Evolutionary conservation across 2,888 invertebrate genomes (phyloP).

Genomic region (Diaphora mendica): DNA sequence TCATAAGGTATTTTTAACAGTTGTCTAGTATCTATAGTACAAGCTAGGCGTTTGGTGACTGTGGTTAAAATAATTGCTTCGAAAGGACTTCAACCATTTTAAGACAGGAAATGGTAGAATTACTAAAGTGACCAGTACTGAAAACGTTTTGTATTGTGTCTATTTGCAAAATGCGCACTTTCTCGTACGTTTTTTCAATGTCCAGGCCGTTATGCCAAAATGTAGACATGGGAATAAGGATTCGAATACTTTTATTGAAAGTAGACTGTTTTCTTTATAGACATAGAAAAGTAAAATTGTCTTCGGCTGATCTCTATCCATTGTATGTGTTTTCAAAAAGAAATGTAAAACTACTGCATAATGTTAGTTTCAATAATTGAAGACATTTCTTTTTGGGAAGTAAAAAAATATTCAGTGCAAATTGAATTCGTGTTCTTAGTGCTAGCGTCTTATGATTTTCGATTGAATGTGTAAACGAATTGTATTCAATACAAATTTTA

Average conservation of each 20-base stretch:
- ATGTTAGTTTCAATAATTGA: neutral
- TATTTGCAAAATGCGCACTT: slow-evolving; percentile 51
- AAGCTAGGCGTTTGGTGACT: too few relatives aligned
- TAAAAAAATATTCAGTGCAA: neutral
- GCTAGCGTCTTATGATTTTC: neutral
- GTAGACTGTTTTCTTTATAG: slow-evolving; percentile 26
- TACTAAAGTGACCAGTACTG: slow-evolving; percentile 27
- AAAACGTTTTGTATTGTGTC: slow-evolving; percentile 57
- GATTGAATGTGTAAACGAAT: neutral
- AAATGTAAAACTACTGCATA: neutral
- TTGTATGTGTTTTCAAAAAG: neutral
- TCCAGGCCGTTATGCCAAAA: slow-evolving; percentile 36
- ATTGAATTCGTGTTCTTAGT: neutral
- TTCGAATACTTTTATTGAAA: slow-evolving; percentile 24
- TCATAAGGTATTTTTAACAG: too few relatives aligned
- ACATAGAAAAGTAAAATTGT: slow-evolving; percentile 20
- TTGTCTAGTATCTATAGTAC: too few relatives aligned
- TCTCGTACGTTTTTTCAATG: slow-evolving; percentile 53
- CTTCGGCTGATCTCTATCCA: slow-evolving; percentile 5
- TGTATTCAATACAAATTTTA: neutral
- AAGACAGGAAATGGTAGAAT: slow-evolving; percentile 39
- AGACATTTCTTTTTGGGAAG: neutral
- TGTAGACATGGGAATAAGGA: slow-evolving; percentile 38
- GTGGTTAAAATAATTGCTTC: neutral
- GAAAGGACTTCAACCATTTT: neutral